Evolutionary conservation across 2,113 vertebrate genomes (phyloP).

Genomic region (Neogale vison): DNA sequence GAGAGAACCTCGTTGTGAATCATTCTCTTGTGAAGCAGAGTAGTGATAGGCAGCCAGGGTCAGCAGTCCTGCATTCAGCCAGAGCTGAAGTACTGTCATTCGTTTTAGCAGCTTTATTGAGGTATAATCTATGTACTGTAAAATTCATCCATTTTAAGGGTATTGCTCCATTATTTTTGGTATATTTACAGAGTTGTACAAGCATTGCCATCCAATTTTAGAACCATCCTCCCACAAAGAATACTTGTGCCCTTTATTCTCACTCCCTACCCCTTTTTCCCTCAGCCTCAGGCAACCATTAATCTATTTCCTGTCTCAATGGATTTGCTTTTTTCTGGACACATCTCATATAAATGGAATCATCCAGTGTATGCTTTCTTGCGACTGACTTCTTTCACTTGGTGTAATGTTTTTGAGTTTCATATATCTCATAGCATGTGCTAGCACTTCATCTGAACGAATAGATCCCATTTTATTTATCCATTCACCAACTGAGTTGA

Average conservation of each 20-base stretch:
- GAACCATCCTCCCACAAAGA: background rate
- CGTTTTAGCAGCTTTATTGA: background rate
- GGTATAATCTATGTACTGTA: background rate
- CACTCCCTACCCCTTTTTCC: background rate
- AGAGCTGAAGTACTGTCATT: background rate
- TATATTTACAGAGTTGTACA: background rate
- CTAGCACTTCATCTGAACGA: background rate
- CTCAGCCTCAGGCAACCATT: background rate
- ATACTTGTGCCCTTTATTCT: background rate
- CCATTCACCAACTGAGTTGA: background rate
- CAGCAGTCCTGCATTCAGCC: background rate
- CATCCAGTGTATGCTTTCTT: background rate
- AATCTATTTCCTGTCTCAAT: background rate
- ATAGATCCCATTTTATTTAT: background rate
- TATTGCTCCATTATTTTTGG: background rate
- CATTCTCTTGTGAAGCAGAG: background rate
- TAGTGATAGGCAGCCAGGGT: background rate
- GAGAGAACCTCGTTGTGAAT: background rate
- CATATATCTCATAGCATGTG: background rate
- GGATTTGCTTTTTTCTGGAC: background rate
- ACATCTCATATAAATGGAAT: background rate
- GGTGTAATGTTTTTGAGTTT: background rate
- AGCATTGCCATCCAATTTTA: background rate
- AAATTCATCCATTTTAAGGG: background rate
- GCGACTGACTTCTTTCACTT: background rate